A percentile compares a stretch with the other conserved stretches of the same genome.
Conservation (phyloP, 2,888 invertebrate species). For the Belgica antarctica region DNA sequence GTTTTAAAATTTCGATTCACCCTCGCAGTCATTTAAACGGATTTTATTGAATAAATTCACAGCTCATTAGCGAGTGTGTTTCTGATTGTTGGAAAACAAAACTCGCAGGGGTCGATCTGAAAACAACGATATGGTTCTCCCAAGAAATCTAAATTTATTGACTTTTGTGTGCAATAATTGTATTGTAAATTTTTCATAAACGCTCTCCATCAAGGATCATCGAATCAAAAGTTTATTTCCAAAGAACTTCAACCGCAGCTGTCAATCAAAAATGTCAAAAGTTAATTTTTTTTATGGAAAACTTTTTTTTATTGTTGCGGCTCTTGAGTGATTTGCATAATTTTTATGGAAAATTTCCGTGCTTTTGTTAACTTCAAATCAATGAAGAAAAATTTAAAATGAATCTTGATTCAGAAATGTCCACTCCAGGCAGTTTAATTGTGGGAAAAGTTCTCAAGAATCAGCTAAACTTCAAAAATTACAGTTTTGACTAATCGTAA, state of each 20-base stretch:
- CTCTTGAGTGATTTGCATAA: constrained; percentile 38
- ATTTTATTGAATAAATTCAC: constrained; percentile 31
- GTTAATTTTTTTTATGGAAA: not conserved
- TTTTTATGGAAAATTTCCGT: constrained; percentile 16
- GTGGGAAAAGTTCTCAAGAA: constrained; percentile 22
- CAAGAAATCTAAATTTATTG: not conserved
- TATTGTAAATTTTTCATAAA: constrained; percentile 36
- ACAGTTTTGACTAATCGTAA: not conserved
- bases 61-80: constrained; percentile 33
- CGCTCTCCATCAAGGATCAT: constrained; percentile 27
- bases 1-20: not conserved
- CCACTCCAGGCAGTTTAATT: constrained; percentile 18
- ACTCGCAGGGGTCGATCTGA: not conserved
- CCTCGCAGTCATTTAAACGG: constrained; percentile 1
- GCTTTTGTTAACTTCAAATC: not conserved
- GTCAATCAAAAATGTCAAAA: constrained; percentile 44
- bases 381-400: constrained; percentile 32
- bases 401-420: not conserved
- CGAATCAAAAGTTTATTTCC: constrained; percentile 11
- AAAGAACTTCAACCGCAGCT: constrained; percentile 35
- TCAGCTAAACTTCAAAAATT: not conserved
- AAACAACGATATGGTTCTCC: not conserved
- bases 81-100: constrained; percentile 17
- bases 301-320: constrained; percentile 10
- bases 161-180: constrained; percentile 10